Conservation (phyloP, 1,140 invertebrate genomes). For the Galendromus occidentalis region DNA sequence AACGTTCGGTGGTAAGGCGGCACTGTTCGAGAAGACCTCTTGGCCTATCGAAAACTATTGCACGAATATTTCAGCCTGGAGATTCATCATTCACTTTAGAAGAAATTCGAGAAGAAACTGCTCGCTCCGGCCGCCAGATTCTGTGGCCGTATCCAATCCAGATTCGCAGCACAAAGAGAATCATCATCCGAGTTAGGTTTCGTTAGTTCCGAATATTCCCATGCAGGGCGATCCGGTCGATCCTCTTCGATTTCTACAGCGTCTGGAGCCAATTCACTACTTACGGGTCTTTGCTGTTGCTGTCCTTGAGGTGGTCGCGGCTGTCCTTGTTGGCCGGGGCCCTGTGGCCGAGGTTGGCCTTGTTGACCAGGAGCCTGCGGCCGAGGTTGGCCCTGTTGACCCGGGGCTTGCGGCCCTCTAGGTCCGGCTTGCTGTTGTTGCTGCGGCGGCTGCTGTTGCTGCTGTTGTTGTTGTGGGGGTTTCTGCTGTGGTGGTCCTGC, state of each 20-base stretch:
- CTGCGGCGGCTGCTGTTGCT: conserved; percentile 11
- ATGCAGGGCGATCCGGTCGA: no score
- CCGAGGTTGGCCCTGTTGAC: neutral
- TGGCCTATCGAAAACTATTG: no score
- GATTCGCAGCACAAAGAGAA: no score
- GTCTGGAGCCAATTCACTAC: neutral
- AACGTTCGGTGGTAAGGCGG: no score
- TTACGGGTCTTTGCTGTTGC: neutral
- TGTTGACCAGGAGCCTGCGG: conserved; percentile 14
- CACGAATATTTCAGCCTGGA: no score
- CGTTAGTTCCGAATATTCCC: neutral
- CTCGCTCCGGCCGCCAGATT: conserved; percentile 12
- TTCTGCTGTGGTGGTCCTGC: conserved; percentile 12
- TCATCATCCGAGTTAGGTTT: no score
- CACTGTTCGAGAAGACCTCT: no score
- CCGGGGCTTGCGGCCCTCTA: neutral
- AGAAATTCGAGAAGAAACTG: conserved; percentile 18
- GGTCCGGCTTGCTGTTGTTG: neutral
- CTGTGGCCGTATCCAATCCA: neutral
- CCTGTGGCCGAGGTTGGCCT: neutral
- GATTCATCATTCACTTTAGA: conserved; percentile 12
- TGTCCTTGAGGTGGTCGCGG: neutral
- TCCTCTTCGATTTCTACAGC: no score
- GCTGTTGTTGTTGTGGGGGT: conserved; percentile 14
- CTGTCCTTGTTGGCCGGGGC: conserved; percentile 5